Base-by-base conservation (phyloP, 1,140 invertebrate species). In the Frieseomelitta varia region DNA sequence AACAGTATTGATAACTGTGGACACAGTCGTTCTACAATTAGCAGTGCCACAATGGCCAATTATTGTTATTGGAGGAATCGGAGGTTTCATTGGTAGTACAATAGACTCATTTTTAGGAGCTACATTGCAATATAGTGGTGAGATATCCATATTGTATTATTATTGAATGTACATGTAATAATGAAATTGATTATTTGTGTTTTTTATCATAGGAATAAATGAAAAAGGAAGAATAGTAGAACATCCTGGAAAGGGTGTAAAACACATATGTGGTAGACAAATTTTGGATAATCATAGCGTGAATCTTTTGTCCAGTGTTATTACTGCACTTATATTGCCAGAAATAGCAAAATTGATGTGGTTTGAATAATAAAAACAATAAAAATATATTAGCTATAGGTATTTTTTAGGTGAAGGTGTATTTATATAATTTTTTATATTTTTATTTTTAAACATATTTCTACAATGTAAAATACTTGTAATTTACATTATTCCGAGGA, bases 201-300 rank as follows among this genome's bases (percentile, higher is more conserved):
- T 19, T n/a, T 34, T 19, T 69, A 63, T 88, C 89, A 69, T 92
- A 98, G 97, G 97, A 80, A 93, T 97, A 14, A 96, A 98, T 92
- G 95, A 96, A 88, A 95, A 96, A 72, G 96, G 97, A 53, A 95
- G 95, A 88, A 96, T 99, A 85, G 97, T 98, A 0, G 97, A 98
- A 81, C 95, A 95, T 58, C 97, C 97, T 34, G 97, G 97, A 34
- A 95, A 96, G 87, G 95, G 96, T 51, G 96, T 98, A 1, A 96
- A 96, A 81, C 96, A 98, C 91, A 97, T 99, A 75, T 96, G 96
- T 92, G 98, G 98, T 39, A 93, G 95, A 81, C 95, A 96, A 87
- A 93, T 98, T 69, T 93, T 99, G n/a, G 98, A 99, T 92, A 99
- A 99, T 93, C 97, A 99, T 91, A 97, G 97, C 93, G 97, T 99